phyloP scores from a whole-genome alignment of 2,797 vertebrate species.

The Pantherophis alleghaniensis region DNA sequence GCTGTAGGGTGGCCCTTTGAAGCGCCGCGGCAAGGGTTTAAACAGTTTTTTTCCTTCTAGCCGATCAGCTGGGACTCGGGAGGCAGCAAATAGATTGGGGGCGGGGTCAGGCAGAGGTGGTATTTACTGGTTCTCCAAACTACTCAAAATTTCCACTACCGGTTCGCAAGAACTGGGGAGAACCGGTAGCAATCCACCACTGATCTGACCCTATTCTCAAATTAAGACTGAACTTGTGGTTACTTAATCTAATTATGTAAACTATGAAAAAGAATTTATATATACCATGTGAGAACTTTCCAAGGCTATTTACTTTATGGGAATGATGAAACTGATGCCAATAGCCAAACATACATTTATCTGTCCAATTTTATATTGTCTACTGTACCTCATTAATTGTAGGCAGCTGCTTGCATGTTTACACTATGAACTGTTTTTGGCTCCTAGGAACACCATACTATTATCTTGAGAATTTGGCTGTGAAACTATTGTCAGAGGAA shows the following conservation, averaged over 20 bases:
- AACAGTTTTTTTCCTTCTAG: no score
- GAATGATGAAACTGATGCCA: background rate
- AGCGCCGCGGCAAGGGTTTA: no score
- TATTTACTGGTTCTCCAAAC: no score
- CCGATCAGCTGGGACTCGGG: no score
- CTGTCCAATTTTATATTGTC: background rate
- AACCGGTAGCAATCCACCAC: no score
- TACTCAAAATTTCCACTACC: no score
- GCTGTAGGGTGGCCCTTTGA: no score
- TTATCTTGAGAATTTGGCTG: background rate
- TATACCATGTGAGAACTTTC: background rate
- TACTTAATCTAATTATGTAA: slow-evolving; percentile 13
- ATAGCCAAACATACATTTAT: background rate
- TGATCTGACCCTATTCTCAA: background rate
- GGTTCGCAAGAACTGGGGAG: no score
- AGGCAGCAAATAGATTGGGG: no score
- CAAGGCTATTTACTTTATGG: background rate
- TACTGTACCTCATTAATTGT: background rate
- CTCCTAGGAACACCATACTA: background rate
- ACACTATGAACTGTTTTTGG: background rate
- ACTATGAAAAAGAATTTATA: background rate
- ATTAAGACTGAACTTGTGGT: background rate
- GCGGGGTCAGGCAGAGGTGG: no score
- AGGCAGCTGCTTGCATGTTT: background rate
- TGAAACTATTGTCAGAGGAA: background rate